These are phyloP conservation scores for Kradibia gibbosae DNA, from an alignment of 1,140 invertebrate genomes.

Conservation along the genomic window DNA sequence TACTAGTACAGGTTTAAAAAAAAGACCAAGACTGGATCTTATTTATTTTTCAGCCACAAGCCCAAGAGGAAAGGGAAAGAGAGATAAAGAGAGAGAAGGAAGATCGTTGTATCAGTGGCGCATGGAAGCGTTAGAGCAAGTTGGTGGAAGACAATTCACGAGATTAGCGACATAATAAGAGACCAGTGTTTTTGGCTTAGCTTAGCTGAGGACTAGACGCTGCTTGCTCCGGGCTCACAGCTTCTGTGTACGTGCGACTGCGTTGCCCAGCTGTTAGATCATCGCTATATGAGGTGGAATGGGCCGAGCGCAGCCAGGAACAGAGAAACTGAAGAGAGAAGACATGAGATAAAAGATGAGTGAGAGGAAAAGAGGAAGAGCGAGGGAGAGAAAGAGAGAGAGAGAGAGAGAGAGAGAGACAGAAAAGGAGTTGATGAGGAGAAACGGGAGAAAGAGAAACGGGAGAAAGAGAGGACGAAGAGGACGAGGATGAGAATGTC, in stretches of 20 bases:
- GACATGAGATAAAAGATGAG: neutral
- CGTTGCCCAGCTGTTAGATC: constrained; percentile 46
- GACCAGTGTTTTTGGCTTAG: constrained; percentile 71
- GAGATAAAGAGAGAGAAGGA: neutral
- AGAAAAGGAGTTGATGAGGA: constrained; percentile 1
- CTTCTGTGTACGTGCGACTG: neutral
- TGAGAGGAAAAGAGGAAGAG: constrained; percentile 21
- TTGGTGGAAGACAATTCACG: constrained; percentile 67
- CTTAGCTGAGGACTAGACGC: constrained; percentile 66
- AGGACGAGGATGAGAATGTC: constrained; percentile 65
- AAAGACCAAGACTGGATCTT: no score
- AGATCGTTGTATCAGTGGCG: no score
- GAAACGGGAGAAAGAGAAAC: constrained; percentile 50
- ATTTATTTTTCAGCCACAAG: no score
- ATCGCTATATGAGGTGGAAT: constrained; percentile 46
- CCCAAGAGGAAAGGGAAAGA: constrained; percentile 14
- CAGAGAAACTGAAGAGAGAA: constrained; percentile 10
- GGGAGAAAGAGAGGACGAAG: constrained; percentile 52
- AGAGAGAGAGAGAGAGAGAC: neutral
- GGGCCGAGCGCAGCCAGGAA: constrained; percentile 32
- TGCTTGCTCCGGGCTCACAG: constrained; percentile 60
- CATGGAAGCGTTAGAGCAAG: constrained; percentile 49
- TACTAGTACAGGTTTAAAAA: no score
- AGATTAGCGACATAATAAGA: constrained; percentile 71
- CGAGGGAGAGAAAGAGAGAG: neutral